Base-by-base conservation (phyloP, 2,888 invertebrate genomes). In the Dynastes maya region DNA sequence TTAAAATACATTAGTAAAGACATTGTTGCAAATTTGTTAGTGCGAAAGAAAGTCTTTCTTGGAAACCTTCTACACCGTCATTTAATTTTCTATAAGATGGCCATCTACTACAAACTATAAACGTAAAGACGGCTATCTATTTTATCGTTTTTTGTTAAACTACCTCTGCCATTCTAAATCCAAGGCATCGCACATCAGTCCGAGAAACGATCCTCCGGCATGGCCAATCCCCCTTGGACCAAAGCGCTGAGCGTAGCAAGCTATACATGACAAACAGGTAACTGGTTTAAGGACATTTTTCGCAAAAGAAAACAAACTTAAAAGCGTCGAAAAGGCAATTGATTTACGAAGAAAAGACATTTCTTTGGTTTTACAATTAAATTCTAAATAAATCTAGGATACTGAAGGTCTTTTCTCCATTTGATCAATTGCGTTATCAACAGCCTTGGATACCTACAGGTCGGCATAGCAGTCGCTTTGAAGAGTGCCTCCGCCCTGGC, bases 231-330 rank as follows among this genome's bases (percentile, higher is more conserved):
- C 96, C 91, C 97, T 95, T 86, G 97, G 97, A 86, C 98, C 98
- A 92, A 95, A 98, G 91, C 94, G 96, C 91, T 96, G 95, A 89
- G 97, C 96, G 93, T 98, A 97, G 93, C 98, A 98, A 91, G 96
- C 96, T 96, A 91, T 32, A 55, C 55, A 74, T 74, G 55, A 74
- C 72, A 74, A 40, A 76, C 37, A 72, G 63, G 29, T 61, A 45
- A 40, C 29, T 29, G n/a, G 22, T 68, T 68, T 68, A 68, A 68
- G 68, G 68, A 68, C 51, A 29, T 49, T 51, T 45, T 11, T 32
- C 6, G 68, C 68, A 22, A 16, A 55, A 55, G 22, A n/a, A 55
- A 55, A 55, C 49, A 65, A 78, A 75, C 37, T n/a, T 16, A 51
- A 65, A 49, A 75, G 75, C 77, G 40, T 72, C 65, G 72, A 77